Conservation (phyloP, 2,113 vertebrate species). For the Dasyprocta punctata region DNA sequence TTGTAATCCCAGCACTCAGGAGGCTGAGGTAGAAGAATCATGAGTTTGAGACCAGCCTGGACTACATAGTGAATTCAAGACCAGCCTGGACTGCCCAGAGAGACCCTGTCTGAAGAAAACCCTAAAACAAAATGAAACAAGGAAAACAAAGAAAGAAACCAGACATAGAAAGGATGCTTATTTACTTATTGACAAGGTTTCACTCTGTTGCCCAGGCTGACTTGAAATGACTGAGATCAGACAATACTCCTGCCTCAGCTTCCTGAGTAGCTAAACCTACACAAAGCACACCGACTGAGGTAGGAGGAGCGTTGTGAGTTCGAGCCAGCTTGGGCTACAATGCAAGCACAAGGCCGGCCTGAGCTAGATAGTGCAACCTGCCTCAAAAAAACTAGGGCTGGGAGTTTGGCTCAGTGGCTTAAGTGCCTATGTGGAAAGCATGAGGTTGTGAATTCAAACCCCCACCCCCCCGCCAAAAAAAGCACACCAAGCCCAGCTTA, state of each 20-base stretch:
- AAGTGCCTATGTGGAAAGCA: no score
- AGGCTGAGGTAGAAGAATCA: background rate
- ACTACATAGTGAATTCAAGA: background rate
- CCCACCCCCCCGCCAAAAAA: no score
- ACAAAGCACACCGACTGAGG: background rate
- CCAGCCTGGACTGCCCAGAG: background rate
- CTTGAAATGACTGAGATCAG: background rate
- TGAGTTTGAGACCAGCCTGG: background rate
- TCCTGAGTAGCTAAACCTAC: background rate
- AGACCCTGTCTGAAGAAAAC: background rate
- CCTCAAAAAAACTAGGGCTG: no score
- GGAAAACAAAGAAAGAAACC: background rate
- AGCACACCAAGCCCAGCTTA: background rate
- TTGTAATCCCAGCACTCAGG: background rate
- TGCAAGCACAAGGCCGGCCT: no score
- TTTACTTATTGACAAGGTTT: background rate
- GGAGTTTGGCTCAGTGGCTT: no score
- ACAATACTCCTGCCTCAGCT: background rate
- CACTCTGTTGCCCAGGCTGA: background rate
- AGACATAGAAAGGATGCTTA: background rate
- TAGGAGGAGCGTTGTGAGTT: no score
- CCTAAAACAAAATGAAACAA: background rate
- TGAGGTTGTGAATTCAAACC: no score
- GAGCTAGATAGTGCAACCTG: no score
- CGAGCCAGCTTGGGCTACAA: no score